phyloP scores from a whole-genome alignment of 2,797 vertebrate species.

The Threskiornis aethiopicus region DNA sequence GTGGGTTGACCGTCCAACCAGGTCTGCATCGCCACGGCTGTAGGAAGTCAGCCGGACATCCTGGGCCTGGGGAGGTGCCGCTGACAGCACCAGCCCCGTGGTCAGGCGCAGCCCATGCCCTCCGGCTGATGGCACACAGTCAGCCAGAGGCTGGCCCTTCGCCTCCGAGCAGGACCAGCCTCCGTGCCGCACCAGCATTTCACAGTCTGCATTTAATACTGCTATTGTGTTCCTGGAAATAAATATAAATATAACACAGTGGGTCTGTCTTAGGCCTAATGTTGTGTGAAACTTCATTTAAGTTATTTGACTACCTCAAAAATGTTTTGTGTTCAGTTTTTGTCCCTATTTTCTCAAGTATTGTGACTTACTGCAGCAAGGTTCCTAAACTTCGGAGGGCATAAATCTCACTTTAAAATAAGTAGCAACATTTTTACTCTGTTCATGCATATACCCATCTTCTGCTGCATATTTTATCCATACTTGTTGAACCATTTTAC shows the following conservation, averaged over 20 bases:
- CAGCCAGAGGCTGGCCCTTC: background rate
- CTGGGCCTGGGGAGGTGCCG: background rate
- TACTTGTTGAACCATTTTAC: background rate
- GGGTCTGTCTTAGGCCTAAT: slow-evolving; percentile 50
- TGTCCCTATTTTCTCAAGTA: slow-evolving; percentile 47
- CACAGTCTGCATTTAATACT: background rate
- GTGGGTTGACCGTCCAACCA: background rate
- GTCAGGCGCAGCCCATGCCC: rapidly evolving
- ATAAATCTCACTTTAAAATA: slow-evolving; percentile 47
- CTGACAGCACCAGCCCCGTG: background rate
- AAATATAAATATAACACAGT: background rate
- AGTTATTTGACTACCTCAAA: slow-evolving; percentile 40
- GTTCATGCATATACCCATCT: background rate
- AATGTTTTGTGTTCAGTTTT: slow-evolving; percentile 24
- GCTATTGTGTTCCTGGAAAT: background rate
- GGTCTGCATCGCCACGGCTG: background rate
- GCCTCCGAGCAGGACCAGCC: background rate
- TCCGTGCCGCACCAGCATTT: rapidly evolving
- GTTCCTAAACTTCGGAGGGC: background rate
- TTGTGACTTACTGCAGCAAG: slow-evolving; percentile 5
- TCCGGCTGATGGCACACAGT: background rate
- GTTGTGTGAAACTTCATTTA: slow-evolving; percentile 62
- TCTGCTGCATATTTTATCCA: background rate
- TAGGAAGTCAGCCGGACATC: background rate
- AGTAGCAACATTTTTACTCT: slow-evolving; percentile 22